These are phyloP conservation scores for Cheirogaleus medius DNA, from an alignment of 2,113 vertebrate genomes.

Conservation along the genomic window DNA sequence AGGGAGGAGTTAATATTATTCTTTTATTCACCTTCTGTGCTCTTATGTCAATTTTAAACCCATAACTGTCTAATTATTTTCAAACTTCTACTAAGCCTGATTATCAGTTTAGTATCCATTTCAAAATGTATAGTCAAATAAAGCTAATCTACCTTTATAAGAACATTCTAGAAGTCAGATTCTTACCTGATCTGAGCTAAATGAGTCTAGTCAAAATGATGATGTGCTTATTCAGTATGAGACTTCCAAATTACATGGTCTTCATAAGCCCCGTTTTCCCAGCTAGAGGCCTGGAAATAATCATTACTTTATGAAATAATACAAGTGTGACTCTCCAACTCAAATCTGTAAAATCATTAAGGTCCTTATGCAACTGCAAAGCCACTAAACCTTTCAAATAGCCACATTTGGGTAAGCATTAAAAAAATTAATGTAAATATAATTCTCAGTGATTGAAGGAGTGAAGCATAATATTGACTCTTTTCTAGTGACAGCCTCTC, in stretches of 20 bases:
- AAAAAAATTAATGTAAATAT: not conserved
- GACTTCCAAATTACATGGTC: not conserved
- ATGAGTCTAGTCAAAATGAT: not conserved
- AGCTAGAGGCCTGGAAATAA: not conserved
- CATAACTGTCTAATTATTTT: not conserved
- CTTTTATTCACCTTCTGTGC: not conserved
- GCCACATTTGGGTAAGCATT: not conserved
- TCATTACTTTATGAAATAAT: not conserved
- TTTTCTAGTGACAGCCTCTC: not conserved
- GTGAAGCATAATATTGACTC: fast-evolving
- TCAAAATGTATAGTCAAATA: not conserved
- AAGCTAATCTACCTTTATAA: not conserved
- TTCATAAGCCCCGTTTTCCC: not conserved
- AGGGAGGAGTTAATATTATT: not conserved
- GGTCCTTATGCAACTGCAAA: not conserved
- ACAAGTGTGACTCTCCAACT: not conserved
- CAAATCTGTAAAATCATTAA: not conserved
- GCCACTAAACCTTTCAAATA: not conserved
- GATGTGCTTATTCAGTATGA: not conserved
- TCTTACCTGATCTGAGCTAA: not conserved
- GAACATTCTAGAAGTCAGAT: not conserved
- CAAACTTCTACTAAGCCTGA: not conserved
- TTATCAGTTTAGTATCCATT: not conserved
- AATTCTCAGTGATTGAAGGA: not conserved
- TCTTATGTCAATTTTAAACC: not conserved